Evolutionary conservation across 2,888 invertebrate genomes (phyloP).

Genomic region (Drosophila meridionalis): DNA sequence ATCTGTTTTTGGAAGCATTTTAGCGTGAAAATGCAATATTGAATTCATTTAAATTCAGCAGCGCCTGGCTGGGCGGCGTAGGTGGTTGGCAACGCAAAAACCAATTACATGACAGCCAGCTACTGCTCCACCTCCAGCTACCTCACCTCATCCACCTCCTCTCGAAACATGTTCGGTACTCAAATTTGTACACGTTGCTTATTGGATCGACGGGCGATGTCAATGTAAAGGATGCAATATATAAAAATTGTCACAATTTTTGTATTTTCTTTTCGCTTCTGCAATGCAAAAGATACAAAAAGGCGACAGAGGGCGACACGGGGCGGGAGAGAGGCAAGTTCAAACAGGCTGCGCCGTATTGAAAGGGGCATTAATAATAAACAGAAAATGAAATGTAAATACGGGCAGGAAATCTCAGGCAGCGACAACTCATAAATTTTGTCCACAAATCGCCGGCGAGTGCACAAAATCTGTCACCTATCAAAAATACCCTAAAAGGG

Average conservation of each 20-base stretch:
- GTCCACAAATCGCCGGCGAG: conserved; percentile 66
- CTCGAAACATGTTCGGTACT: background rate
- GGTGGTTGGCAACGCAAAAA: conserved; percentile 59
- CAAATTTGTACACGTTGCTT: conserved; percentile 32
- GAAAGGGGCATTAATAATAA: conserved; percentile 68
- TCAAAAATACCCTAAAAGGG: conserved; percentile 84
- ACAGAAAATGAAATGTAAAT: conserved; percentile 69
- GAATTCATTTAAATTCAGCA: conserved; percentile 83
- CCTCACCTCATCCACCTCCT: background rate
- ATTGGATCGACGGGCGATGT: conserved; percentile 40
- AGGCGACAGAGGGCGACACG: background rate
- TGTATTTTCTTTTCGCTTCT: background rate
- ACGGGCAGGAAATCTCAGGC: conserved; percentile 49
- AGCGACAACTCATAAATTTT: conserved; percentile 82
- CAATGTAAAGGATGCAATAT: conserved; percentile 47
- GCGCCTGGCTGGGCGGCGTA: conserved; percentile 33
- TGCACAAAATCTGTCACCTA: conserved; percentile 83
- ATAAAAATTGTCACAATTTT: conserved; percentile 62
- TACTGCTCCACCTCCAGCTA: background rate
- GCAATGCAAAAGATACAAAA: conserved; percentile 47
- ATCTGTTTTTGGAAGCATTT: conserved; percentile 84
- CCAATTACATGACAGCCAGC: conserved; percentile 75
- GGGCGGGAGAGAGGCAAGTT: conserved; percentile 1
- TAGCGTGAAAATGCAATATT: conserved; percentile 84
- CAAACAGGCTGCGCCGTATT: conserved; percentile 9